Base-by-base conservation (phyloP, 1,140 invertebrate genomes). In the Anagrus nilaparvatae region DNA sequence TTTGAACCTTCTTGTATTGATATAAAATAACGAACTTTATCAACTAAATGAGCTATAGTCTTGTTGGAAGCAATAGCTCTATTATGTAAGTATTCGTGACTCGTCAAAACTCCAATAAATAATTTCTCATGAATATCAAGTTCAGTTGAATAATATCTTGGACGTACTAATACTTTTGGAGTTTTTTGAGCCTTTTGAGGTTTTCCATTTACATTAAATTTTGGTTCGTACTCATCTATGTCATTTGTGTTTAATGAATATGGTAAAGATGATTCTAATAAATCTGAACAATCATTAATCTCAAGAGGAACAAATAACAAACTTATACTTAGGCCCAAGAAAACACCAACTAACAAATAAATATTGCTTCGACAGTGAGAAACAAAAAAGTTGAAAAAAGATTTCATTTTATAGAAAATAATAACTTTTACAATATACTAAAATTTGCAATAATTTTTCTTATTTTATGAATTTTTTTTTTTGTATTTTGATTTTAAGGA, bases 121-220 rank as follows among this genome's bases (percentile, higher is more conserved):
- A 94, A 59, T 58, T 89, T 90, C 23, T 91, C 84, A 32, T 81
- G 73, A 33, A 97, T 92, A 2, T 87, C 89, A 23, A 97, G 72
- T 65, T 96, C 91, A 0, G 88, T 91, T 10, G 85, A 88, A 61
- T 91, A 93, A 69, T 92, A 96, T 21, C 90, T 72, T 2, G 90
- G 90, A 5, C 92, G 73, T 23, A 84, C 66, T 37, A 87, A 59
- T 1, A 54, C 51, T 52, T 72, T 70, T n/a, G 67, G 63, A 16
- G 58, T 51, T 50, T 71, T 73, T 46, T 67, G 62, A 5, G 69
- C 62, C 23, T 61, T 61, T 32, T 67, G 63, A 8, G 73, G 72
- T 49, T 75, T 76, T 20, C 55, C 65, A 10, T 71, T 66, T 4
- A 73, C 51, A 51, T 75, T 75, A 41, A 77, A 65, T 40, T 65